A percentile compares a stretch with the other conserved stretches of the same genome.
Conservation (phyloP, 2,113 vertebrate species). For the Sylvia atricapilla region DNA sequence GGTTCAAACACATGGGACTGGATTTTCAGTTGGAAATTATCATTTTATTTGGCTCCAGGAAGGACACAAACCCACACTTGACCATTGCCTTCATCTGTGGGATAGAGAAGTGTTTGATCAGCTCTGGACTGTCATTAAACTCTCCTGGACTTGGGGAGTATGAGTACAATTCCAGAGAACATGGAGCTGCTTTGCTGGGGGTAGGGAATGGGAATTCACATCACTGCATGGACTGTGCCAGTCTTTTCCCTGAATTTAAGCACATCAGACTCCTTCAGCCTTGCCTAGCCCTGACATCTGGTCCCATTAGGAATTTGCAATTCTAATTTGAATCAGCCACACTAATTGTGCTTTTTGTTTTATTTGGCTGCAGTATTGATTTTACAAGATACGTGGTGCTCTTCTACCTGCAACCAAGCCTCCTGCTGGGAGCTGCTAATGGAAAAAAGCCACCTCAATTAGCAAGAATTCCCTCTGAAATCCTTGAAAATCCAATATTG, state of each 20-base stretch:
- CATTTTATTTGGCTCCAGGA: neutral
- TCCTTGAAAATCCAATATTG: conserved; percentile 63
- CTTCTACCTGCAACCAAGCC: conserved; percentile 21
- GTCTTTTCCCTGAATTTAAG: neutral
- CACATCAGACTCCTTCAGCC: neutral
- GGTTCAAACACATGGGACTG: neutral
- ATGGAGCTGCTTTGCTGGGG: neutral
- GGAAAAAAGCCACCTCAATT: conserved; percentile 51
- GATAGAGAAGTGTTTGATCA: neutral
- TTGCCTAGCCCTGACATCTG: neutral
- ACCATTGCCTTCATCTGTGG: neutral
- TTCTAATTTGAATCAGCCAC: conserved; percentile 37
- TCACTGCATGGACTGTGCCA: neutral
- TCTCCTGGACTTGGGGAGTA: neutral
- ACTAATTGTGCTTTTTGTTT: neutral
- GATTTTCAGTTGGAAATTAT: neutral
- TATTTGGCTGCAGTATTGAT: conserved; percentile 45
- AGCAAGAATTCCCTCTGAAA: conserved; percentile 63
- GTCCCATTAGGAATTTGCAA: conserved; percentile 37
- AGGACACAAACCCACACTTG: neutral
- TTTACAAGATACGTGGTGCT: conserved; percentile 20
- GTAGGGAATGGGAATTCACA: neutral
- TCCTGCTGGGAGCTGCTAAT: conserved; percentile 55
- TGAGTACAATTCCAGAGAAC: neutral
- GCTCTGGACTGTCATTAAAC: neutral